Base-by-base conservation (phyloP, 2,888 invertebrate species). In the Caenorhabditis japonica region DNA sequence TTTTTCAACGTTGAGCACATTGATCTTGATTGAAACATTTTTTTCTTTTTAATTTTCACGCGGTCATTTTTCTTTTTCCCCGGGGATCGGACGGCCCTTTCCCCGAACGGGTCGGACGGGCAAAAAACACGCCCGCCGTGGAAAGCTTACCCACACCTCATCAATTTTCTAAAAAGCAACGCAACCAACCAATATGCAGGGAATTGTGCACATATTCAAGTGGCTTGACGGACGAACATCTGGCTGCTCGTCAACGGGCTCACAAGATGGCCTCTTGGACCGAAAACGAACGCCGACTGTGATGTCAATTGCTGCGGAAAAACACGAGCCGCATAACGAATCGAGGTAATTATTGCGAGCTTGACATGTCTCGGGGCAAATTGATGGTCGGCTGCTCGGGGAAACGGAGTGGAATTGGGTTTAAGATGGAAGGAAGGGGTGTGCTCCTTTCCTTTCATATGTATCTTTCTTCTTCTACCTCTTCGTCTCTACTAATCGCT, bases 181-280 rank as follows among this genome's bases (percentile, higher is more conserved):
- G 46, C 53, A 53, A 38, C 7, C 17, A 33, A 17, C 49, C 56
- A 56, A 66, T 66, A 36, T 66, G 41, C 41, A 75, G 75, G 75
- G 75, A 51, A 70, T 75, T 34, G 64, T 70, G 55, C 69, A 75
- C 55, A 59, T 75, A 52, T 75, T 75, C 69, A 75, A 75, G 61
- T 75, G 75, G 75, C 61, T 75, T 25, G 64, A 75, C 34, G 73
- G 72, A 10, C 47, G 72, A 64, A 72, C 72, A 72, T 72, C 72
- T 72, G 72, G 64, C 58, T 62, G 62, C 34, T 71, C 71, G 33
- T 58, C 52, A 13, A 25, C 38, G 7, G 62, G 62, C 55, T 59
- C 72, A 19, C 59, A 72, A 27, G 58, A 59, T 19, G 59, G 52
- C 46, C 39, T 46, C 23, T 33, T 56, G 36, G 66, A 53, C 17